These are phyloP conservation scores for Drosophila pallidifrons DNA, from an alignment of 1,140 invertebrate genomes.

Conservation along the genomic window DNA sequence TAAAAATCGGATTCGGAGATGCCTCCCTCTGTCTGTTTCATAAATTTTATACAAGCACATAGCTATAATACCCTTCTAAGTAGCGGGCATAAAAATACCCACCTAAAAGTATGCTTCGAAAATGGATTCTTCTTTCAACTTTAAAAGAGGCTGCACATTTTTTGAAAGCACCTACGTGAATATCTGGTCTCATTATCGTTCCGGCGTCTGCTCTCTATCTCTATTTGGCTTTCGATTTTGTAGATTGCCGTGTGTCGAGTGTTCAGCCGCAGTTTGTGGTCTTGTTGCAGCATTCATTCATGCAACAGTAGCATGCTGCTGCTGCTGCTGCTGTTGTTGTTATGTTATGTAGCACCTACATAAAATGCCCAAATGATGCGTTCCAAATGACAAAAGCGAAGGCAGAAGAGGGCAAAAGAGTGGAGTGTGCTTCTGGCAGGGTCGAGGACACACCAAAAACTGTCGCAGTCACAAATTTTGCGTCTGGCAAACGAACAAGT, in stretches of 20 bases:
- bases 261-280: slow-evolving; percentile 51
- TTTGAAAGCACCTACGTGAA: not conserved
- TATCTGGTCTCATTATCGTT: not conserved
- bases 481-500: slow-evolving; percentile 39
- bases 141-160: not conserved
- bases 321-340: slow-evolving; percentile 27
- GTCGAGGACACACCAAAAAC: slow-evolving; percentile 48
- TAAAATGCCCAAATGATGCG: slow-evolving; percentile 76
- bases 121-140: too few species aligned
- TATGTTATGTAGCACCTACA: slow-evolving; percentile 67
- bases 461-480: slow-evolving; percentile 81
- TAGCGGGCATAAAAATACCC: too few species aligned
- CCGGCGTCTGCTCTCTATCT: not conserved
- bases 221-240: slow-evolving; percentile 5
- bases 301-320: slow-evolving; percentile 58
- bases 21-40: too few species aligned
- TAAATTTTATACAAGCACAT: too few species aligned
- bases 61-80: too few species aligned
- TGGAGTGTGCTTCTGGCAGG: not conserved
- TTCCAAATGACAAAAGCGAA: slow-evolving; percentile 58
- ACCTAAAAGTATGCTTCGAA: too few species aligned
- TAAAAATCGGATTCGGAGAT: too few species aligned
- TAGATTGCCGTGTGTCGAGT: slow-evolving; percentile 6
- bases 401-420: not conserved
- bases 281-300: slow-evolving; percentile 58